Evolutionary conservation across 2,113 vertebrate genomes (phyloP).

Genomic region (Crotalus viridis): DNA sequence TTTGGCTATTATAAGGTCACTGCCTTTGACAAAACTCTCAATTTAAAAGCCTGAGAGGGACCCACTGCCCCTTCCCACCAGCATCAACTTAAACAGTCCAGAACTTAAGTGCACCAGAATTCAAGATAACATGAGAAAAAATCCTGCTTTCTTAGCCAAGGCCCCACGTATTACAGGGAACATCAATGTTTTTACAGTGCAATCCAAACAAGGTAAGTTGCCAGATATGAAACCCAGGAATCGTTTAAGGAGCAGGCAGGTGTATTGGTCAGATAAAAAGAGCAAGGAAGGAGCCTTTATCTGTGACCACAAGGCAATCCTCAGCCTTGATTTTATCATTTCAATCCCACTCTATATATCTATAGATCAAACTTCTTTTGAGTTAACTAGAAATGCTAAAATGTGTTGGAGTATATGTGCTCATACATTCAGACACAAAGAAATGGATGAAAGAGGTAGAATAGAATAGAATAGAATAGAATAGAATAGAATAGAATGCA

Average conservation of each 20-base stretch:
- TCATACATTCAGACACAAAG: not conserved
- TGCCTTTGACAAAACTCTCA: not conserved
- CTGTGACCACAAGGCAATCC: not conserved
- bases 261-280: not conserved
- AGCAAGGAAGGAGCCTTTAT: not conserved
- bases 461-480: accelerated
- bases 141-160: not conserved
- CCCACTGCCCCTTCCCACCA: not conserved
- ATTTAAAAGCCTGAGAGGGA: not conserved
- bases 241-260: not conserved
- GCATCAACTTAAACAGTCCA: not conserved
- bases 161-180: not conserved
- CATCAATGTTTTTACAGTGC: not conserved
- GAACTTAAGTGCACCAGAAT: not conserved
- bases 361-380: not conserved
- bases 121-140: not conserved
- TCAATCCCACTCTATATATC: not conserved
- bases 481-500: too few species aligned
- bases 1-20: not conserved
- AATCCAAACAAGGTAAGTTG: not conserved
- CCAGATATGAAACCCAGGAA: not conserved
- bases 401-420: too few species aligned
- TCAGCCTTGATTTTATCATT: not conserved
- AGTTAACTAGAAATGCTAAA: not conserved
- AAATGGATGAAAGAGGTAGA: not conserved